Evolutionary conservation across 2,888 invertebrate genomes (phyloP).

Genomic region (Drepanosiphum platanoidis): DNA sequence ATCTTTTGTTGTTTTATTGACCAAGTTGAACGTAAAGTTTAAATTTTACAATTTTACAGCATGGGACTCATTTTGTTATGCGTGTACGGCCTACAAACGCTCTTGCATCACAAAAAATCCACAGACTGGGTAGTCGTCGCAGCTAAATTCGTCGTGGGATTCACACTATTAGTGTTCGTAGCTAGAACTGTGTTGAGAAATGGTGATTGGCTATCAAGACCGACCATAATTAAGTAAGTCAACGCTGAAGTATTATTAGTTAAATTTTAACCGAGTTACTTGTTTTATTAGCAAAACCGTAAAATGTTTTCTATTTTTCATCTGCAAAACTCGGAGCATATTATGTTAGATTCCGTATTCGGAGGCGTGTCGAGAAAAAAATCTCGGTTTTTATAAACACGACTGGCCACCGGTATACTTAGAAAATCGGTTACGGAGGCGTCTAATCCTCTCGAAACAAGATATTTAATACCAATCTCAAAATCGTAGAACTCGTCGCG

Average conservation of each 20-base stretch:
- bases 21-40: too few species aligned
- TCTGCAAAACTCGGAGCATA: not conserved
- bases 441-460: too few species aligned
- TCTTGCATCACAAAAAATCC: conserved; percentile 72
- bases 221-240: conserved; percentile 78
- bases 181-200: conserved; percentile 77
- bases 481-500: too few species aligned
- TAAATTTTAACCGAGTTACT: not conserved
- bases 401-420: too few species aligned
- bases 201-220: conserved; percentile 81
- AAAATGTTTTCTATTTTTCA: not conserved
- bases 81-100: conserved; percentile 77
- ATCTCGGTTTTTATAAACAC: too few species aligned
- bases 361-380: too few species aligned
- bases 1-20: too few species aligned
- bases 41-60: too few species aligned
- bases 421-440: too few species aligned
- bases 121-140: conserved; percentile 66
- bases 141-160: conserved; percentile 70
- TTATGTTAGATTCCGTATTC: too few species aligned
- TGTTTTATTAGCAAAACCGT: not conserved
- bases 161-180: conserved; percentile 74
- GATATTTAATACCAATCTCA: too few species aligned
- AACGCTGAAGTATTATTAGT: not conserved
- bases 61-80: conserved; percentile 83